A percentile compares a stretch with the other conserved stretches of the same genome.
Evolutionary conservation across 2,797 vertebrate species (phyloP).

Genomic region (Myotis daubentonii): DNA sequence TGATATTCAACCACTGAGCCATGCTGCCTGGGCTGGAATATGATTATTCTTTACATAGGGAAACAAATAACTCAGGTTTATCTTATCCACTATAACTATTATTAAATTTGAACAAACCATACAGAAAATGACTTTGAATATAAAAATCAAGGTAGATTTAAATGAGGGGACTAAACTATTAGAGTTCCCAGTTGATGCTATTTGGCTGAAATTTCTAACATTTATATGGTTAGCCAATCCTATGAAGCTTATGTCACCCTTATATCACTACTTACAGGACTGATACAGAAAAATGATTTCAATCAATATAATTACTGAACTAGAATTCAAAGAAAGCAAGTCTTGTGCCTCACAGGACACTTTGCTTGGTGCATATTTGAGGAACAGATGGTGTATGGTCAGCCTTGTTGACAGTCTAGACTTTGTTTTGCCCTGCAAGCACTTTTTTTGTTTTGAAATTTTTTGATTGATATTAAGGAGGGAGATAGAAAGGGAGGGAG

Average conservation of each 20-base stretch:
- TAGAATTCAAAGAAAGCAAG: constrained; percentile 19
- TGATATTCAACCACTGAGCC: no score
- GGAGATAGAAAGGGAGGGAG: not conserved
- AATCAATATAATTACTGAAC: constrained; percentile 23
- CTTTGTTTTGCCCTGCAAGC: not conserved
- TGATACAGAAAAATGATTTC: constrained; percentile 43
- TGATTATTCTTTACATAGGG: not conserved
- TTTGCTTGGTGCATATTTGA: not conserved
- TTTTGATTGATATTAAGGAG: not conserved
- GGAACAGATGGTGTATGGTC: not conserved
- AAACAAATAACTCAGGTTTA: not conserved
- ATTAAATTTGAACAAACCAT: not conserved
- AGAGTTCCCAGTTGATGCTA: not conserved
- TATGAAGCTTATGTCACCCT: not conserved
- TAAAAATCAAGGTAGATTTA: constrained; percentile 35
- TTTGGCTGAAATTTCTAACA: not conserved
- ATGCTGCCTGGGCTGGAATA: not conserved
- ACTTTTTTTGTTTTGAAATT: not conserved
- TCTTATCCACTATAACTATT: not conserved
- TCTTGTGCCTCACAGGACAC: not conserved
- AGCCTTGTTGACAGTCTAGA: not conserved
- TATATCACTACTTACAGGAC: not conserved
- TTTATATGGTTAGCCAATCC: not conserved
- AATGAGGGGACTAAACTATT: not conserved
- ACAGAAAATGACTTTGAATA: not conserved